phyloP scores from a whole-genome alignment of 2,113 vertebrate species.

The Hipposideros armiger region DNA sequence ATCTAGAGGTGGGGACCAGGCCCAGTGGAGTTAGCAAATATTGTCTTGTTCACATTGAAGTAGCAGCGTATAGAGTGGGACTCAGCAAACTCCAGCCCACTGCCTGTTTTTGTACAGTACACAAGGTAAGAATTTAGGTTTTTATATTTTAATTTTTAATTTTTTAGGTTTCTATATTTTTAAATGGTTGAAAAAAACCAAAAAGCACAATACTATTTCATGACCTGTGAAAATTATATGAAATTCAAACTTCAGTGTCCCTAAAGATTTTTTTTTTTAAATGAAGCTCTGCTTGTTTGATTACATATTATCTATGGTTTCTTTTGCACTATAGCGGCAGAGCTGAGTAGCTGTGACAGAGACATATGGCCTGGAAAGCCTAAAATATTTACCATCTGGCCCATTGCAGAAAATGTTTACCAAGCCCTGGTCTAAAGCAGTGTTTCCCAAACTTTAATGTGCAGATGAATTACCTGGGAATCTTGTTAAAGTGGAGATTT shows the following conservation, averaged over 20 bases:
- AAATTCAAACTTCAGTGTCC: background rate
- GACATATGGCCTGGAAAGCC: background rate
- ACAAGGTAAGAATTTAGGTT: background rate
- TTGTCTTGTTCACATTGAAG: background rate
- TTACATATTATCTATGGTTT: background rate
- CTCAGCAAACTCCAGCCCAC: background rate
- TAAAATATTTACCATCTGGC: constrained; percentile 61
- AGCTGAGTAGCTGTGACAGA: constrained; percentile 5
- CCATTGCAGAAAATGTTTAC: background rate
- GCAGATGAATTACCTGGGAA: background rate
- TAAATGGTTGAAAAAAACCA: background rate
- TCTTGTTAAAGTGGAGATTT: background rate
- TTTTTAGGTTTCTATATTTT: background rate
- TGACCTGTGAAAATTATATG: background rate
- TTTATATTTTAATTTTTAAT: background rate
- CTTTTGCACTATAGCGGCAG: background rate
- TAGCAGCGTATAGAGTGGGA: background rate
- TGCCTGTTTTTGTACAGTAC: background rate
- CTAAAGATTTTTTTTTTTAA: background rate
- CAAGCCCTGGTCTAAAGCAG: background rate
- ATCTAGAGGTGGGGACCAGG: background rate
- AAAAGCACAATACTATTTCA: background rate
- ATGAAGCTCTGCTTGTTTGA: background rate
- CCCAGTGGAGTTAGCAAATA: background rate
- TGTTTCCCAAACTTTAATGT: background rate